Percentiles rank a stretch among this genome's conserved stretches.
Evolutionary conservation across 2,113 vertebrate species (phyloP).

Genomic region (Corythornis cristatus): DNA sequence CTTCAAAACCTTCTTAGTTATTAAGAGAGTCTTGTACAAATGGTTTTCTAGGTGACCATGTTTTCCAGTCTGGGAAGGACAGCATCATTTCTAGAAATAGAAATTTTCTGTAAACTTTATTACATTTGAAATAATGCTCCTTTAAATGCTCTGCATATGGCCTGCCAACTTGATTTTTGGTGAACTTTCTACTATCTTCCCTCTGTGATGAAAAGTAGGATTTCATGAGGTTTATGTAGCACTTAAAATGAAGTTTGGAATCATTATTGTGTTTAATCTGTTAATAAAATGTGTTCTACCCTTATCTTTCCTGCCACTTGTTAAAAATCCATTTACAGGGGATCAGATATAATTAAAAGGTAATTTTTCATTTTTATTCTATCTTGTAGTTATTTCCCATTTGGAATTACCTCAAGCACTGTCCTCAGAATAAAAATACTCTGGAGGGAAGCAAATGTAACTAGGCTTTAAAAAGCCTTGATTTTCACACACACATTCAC

Average conservation of each 20-base stretch:
- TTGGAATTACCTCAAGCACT: slow-evolving; percentile 21
- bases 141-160: not conserved
- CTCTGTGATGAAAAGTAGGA: not conserved
- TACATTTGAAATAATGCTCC: not conserved
- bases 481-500: not conserved
- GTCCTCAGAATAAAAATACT: slow-evolving; percentile 31
- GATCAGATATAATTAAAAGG: slow-evolving; percentile 46
- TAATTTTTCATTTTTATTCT: slow-evolving; percentile 13
- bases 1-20: not conserved
- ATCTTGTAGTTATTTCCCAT: slow-evolving; percentile 22
- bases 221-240: not conserved
- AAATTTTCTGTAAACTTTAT: not conserved
- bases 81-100: not conserved
- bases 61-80: not conserved
- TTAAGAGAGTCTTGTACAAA: not conserved
- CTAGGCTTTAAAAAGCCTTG: slow-evolving; percentile 16
- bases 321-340: slow-evolving; percentile 35
- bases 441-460: slow-evolving; percentile 27
- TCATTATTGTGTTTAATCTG: not conserved
- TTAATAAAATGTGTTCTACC: slow-evolving; percentile 8
- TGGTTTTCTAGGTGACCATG: not conserved
- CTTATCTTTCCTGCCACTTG: slow-evolving; percentile 30
- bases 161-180: not conserved
- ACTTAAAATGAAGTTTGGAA: slow-evolving; percentile 9
- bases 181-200: not conserved